phyloP scores from a whole-genome alignment of 2,888 invertebrate species.

The Lasius platythorax region DNA sequence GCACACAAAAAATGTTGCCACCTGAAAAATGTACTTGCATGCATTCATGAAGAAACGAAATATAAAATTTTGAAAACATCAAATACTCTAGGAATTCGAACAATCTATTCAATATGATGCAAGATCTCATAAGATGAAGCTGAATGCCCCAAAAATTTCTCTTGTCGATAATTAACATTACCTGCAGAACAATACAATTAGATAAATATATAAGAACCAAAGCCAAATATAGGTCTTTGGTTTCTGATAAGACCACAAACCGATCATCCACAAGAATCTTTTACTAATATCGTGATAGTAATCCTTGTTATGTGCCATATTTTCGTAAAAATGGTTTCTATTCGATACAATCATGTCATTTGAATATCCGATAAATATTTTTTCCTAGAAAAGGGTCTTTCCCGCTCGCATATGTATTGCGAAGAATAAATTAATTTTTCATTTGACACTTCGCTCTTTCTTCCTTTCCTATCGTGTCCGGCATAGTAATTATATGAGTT shows the following conservation, averaged over 20 bases:
- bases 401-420: background rate
- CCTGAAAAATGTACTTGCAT: background rate
- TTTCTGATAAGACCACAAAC: constrained; percentile 37
- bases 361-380: background rate
- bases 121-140: background rate
- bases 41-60: too few relatives aligned
- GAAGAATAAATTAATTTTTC: background rate
- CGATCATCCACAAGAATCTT: background rate
- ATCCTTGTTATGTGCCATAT: background rate
- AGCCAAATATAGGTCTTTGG: background rate
- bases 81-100: too few relatives aligned
- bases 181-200: background rate
- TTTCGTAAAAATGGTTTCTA: background rate
- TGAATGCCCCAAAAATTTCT: too few relatives aligned
- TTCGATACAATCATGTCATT: background rate
- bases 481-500: background rate
- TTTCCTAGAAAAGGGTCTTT: background rate
- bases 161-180: background rate
- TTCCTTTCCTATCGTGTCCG: background rate
- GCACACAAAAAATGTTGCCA: background rate
- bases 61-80: background rate
- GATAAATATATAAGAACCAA: background rate
- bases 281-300: constrained; percentile 9
- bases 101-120: background rate
- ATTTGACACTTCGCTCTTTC: background rate